Conservation (phyloP, 1,140 invertebrate genomes). For the Ceratina australensis region DNA sequence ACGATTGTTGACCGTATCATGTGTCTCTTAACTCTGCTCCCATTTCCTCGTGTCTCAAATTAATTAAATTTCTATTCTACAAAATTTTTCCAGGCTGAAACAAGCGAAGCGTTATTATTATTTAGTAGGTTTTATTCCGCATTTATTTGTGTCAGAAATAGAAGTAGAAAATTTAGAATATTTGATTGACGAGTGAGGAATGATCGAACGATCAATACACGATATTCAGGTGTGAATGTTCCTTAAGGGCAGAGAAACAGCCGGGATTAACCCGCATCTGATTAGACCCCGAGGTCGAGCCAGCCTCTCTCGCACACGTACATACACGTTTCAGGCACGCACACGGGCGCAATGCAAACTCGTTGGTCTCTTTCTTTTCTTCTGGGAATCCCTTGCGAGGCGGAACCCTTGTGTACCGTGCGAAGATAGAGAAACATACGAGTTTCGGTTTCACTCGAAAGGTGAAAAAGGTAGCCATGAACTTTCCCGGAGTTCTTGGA, state of each 20-base stretch:
- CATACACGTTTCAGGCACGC: not conserved
- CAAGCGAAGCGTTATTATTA: no score
- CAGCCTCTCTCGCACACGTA: not conserved
- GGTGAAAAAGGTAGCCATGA: constrained; percentile 39
- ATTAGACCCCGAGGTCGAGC: constrained; percentile 59
- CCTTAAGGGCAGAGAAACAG: constrained; percentile 44
- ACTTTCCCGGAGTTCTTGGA: no score
- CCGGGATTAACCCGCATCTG: constrained; percentile 64
- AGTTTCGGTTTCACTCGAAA: constrained; percentile 53
- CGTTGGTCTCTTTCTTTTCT: constrained; percentile 8
- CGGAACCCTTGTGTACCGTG: constrained; percentile 18
- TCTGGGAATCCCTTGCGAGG: no score
- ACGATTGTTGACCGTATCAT: not conserved
- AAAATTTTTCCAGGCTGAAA: no score
- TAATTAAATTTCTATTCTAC: no score
- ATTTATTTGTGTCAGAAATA: no score
- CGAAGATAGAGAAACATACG: not conserved
- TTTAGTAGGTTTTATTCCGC: no score
- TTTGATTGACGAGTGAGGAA: no score
- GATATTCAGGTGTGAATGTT: constrained; percentile 28
- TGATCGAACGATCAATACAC: no score
- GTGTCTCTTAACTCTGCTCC: not conserved
- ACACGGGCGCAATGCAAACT: no score
- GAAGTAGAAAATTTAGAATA: no score
- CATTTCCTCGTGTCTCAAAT: no score